phyloP scores from a whole-genome alignment of 2,113 vertebrate species.

The Dunckerocampus dactyliophorus region DNA sequence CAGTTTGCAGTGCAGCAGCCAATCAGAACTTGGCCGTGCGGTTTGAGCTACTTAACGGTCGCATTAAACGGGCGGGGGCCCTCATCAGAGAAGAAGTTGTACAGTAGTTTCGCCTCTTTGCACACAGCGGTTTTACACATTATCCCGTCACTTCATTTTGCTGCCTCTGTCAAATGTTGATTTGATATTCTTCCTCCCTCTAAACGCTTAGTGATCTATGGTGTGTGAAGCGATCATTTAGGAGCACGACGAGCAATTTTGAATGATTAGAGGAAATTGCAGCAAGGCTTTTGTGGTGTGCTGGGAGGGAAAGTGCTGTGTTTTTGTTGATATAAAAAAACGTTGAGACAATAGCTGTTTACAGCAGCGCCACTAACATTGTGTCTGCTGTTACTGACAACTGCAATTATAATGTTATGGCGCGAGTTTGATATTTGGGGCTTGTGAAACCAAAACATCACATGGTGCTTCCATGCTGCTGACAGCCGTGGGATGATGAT shows the following conservation, averaged over 20 bases:
- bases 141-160: neutral
- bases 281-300: neutral
- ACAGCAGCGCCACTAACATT: neutral
- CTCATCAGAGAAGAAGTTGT: constrained; percentile 2
- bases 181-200: neutral
- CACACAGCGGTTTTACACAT: neutral
- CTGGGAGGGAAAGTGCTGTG: neutral
- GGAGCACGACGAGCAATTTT: constrained; percentile 26
- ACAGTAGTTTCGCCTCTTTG: neutral
- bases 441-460: neutral
- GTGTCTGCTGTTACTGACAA: neutral
- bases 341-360: constrained; percentile 14
- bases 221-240: constrained; percentile 21
- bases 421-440: neutral
- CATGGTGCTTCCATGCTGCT: neutral
- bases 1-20: neutral
- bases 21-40: constrained; percentile 31
- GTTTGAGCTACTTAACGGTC: constrained; percentile 8
- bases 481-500: neutral
- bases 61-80: constrained; percentile 1
- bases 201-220: constrained; percentile 8
- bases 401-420: neutral
- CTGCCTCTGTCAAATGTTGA: neutral
- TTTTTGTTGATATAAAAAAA: constrained; percentile 16
- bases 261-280: constrained; percentile 34